Evolutionary conservation across 64 coral and sea anemone species (phyloP), one percentile per base, ranked within the genome.

Genomic region (Pocillopora verrucosa): DNA sequence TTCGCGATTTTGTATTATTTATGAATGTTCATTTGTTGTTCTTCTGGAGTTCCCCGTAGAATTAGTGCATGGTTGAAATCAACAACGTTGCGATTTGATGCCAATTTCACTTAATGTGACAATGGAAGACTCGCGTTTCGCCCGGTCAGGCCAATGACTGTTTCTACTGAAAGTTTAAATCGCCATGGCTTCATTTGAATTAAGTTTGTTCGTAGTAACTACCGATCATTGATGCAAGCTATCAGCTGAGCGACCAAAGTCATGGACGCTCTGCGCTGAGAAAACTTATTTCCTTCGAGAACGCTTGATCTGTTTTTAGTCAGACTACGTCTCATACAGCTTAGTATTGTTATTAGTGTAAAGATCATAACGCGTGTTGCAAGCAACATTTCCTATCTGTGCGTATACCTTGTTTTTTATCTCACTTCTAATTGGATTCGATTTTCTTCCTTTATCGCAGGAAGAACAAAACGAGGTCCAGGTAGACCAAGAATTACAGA

Each of bases 1-100:
- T 68, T 76, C 60, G 45, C 90, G 92, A 94, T 90, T 90, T 94
- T 94, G 81, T 87, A 94, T 94, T 94, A 94, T 94, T 94, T 90
- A 94, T 94, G 92, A 94, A 90, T 94, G 92, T 94, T 94, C 92
- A 94, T 94, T 94, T 94, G 92, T 94, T 94, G 88, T 94, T 82
- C 88, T 72, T 87, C 75, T 56, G 70, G 65, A 63, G 79, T 82
- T 83, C 38, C 19, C 73, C 30, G 11, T 73, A 68, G 20, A 82
- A 65, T 30, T 83, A 82, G n/a, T 60, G 72, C 74, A 91, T 26
- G 88, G 65, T 20, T 84, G 72, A 85, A 84, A 84, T 91, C 89
- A 13, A 84, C 80, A 85, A 76, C 20, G 78, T 61, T 59, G n/a
- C 45, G 73, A 60, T 62, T 61, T 64, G 20, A 76, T 76, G 70